These are phyloP conservation scores for Nasonia longicornis DNA, from an alignment of 1,140 invertebrate species.

Conservation along the genomic window DNA sequence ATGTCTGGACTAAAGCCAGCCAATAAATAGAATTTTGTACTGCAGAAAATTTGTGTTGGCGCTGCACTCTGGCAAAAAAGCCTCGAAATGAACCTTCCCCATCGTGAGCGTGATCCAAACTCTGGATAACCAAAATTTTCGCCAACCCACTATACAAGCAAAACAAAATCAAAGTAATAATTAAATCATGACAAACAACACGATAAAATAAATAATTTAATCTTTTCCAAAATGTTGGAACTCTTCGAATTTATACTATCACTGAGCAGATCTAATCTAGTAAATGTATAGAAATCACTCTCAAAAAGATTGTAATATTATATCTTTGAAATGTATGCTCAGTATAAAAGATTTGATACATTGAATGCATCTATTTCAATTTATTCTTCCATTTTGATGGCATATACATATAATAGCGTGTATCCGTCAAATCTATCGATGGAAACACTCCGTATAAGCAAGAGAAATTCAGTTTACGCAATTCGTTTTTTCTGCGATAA, in stretches of 20 bases:
- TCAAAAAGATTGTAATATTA: no score
- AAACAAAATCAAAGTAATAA: not conserved
- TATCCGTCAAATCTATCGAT: not conserved
- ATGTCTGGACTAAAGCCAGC: conserved; percentile 68
- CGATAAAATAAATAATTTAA: no score
- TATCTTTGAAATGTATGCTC: no score
- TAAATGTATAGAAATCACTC: no score
- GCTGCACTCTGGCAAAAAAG: conserved; percentile 69
- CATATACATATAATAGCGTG: not conserved
- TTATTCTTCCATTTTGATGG: not conserved
- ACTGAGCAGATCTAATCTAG: no score
- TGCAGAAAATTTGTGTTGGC: conserved; percentile 70
- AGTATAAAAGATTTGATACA: no score
- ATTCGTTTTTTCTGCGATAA: not conserved
- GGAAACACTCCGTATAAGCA: not conserved
- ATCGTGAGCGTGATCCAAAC: conserved; percentile 56
- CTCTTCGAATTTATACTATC: no score
- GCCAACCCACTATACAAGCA: conserved; percentile 59
- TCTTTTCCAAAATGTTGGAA: no score
- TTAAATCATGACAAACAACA: not conserved
- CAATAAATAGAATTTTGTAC: conserved; percentile 72
- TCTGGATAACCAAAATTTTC: conserved; percentile 63
- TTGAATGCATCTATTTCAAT: no score
- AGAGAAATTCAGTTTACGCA: not conserved
- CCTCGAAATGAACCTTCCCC: conserved; percentile 58